These are phyloP conservation scores for Neodiprion virginianus DNA, from an alignment of 1,140 invertebrate genomes.

Conservation along the genomic window DNA sequence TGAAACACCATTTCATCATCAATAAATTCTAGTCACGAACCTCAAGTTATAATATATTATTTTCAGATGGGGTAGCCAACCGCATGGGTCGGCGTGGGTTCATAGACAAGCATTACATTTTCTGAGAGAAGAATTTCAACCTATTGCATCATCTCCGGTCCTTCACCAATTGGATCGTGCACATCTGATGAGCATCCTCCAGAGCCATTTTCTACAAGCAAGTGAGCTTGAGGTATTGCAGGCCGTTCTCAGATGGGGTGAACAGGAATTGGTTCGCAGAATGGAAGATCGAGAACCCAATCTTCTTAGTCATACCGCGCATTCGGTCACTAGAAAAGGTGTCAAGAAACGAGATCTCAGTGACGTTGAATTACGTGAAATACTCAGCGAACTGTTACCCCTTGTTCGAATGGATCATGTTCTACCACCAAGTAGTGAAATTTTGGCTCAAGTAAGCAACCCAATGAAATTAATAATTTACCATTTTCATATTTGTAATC, in stretches of 20 bases:
- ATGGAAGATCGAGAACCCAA: slow-evolving; percentile 93
- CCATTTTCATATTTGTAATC: background rate
- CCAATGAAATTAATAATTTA: slow-evolving; percentile 2
- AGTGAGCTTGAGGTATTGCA: slow-evolving; percentile 88
- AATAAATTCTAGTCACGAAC: background rate
- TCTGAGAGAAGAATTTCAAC: slow-evolving; percentile 84
- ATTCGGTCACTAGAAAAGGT: slow-evolving; percentile 86
- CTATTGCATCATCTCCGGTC: slow-evolving; percentile 74
- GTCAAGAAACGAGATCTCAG: slow-evolving; percentile 85
- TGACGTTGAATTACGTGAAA: slow-evolving; percentile 86
- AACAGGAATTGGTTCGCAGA: slow-evolving; percentile 79
- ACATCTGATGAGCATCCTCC: slow-evolving; percentile 81
- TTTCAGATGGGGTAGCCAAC: slow-evolving; percentile 80
- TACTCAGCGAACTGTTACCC: slow-evolving; percentile 82
- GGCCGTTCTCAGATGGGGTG: slow-evolving; percentile 90
- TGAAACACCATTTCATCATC: background rate
- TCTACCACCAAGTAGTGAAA: slow-evolving; percentile 84
- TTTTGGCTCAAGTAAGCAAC: slow-evolving; percentile 68
- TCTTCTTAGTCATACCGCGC: slow-evolving; percentile 88
- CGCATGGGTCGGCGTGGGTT: slow-evolving; percentile 92
- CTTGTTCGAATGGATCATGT: slow-evolving; percentile 90
- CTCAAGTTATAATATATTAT: slow-evolving; percentile 29
- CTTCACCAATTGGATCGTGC: slow-evolving; percentile 82
- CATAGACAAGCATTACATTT: slow-evolving; percentile 85
- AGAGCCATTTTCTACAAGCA: slow-evolving; percentile 91